Evolutionary conservation across 2,797 vertebrate species (phyloP).

Genomic region (Phyllotis vaccarum): DNA sequence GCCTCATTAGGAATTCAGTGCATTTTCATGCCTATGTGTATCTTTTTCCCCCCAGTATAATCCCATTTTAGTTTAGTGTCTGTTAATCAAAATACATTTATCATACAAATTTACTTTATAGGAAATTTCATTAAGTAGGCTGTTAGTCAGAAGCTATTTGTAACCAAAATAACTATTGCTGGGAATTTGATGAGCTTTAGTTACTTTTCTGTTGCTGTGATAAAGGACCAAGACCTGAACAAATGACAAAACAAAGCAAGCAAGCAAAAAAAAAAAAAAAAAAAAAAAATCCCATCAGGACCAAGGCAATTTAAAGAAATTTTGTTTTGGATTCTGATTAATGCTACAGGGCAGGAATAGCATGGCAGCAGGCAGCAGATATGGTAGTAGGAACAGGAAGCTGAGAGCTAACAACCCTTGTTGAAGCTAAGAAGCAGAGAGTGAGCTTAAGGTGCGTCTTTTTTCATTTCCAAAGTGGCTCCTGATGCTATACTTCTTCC

Average conservation of each 20-base stretch:
- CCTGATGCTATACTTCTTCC: background rate
- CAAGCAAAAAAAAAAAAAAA: background rate
- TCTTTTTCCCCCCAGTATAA: background rate
- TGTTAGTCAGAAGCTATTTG: background rate
- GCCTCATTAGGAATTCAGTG: background rate
- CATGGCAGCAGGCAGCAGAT: background rate
- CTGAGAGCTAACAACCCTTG: background rate
- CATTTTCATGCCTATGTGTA: background rate
- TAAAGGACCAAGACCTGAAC: background rate
- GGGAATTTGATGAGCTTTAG: background rate
- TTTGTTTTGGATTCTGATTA: background rate
- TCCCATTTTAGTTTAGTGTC: conserved; percentile 56
- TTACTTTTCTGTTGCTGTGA: background rate
- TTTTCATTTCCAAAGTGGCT: background rate
- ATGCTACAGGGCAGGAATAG: background rate
- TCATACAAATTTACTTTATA: conserved; percentile 38
- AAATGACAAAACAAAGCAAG: background rate
- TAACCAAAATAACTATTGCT: conserved; percentile 21
- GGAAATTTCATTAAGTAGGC: conserved; percentile 30
- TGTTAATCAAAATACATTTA: background rate
- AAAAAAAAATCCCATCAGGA: background rate
- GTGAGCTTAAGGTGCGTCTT: background rate
- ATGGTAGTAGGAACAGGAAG: background rate
- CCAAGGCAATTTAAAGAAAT: background rate
- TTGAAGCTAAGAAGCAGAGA: background rate